Base-by-base conservation (phyloP, 2,113 vertebrate genomes). In the Oxyura jamaicensis region DNA sequence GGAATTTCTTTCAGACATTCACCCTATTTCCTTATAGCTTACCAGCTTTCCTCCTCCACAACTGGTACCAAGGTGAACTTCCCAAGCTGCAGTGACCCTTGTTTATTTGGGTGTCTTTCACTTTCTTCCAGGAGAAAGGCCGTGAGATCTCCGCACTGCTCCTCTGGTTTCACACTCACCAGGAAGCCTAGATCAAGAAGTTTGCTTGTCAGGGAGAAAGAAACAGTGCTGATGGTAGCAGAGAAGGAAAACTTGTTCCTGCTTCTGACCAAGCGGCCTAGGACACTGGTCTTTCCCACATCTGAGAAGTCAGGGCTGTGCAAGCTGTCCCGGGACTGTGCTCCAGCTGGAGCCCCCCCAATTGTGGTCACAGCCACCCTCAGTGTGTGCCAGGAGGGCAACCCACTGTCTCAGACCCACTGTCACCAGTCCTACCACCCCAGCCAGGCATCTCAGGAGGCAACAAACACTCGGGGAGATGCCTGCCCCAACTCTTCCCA, bases 1-100 rank as follows among this genome's bases (percentile, higher is more conserved):
- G 58, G 63, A 80, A 81, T 67, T 80, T 67, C 39, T 92, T 90
- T 17, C 79, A 92, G 87, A 56, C 82, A 58, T 50, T 42, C 63
- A 39, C 25, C 60, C 39, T 42, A 5, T 65, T 59, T 71, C 89
- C 74, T 48, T 60, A 36, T 15, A 68, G 80, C 88, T 95, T 46
- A 44, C 42, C 59, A 83, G 83, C 68, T 82, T 66, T 71, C 44
- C 46, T 82, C 20, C 48, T 62, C 53, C 74, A 63, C 48, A 31
- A 20, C 42, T 0, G 6, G 5, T 3, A 75, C 11, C 75, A 17
- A 18, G 71, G 62, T 42, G 60, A 93, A 41, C 26, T 75, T 78
- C 73, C 76, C 28, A 15, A 36, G 58, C 59, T 83, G 83, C 4
- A 4, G 39, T 15, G 18, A 44, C 7, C 69, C 53, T 42, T 52